Evolutionary conservation across 2,888 invertebrate genomes (phyloP), one percentile per base, ranked within the genome.

Genomic region (Cotesia congregata): DNA sequence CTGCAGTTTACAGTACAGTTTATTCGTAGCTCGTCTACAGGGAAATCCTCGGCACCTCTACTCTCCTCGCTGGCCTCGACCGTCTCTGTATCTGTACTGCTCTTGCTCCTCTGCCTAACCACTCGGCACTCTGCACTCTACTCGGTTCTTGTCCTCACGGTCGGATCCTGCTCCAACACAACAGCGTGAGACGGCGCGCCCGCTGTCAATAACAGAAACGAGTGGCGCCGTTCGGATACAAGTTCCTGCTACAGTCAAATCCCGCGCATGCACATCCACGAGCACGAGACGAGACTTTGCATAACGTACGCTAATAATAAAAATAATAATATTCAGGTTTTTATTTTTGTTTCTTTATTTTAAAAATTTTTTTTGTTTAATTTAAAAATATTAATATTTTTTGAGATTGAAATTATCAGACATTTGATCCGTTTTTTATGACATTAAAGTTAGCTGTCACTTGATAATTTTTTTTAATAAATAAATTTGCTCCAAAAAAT

Each of bases 131-230:
- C 50, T 50, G 4, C 12, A 50, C 12, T 50, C n/a, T 17, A 39
- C 39, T 20, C 15, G 38, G 9, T 6, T 30, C 61, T 30, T 30
- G 50, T 50, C 50, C 50, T 12, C 50, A 12, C 50, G 50, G 50
- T 50, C 50, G 7, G 12, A 7, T 50, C 50, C 50, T 50, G 50
- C 50, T 50, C 50, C 12, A 50, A 12, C 50, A 50, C 50, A 50
- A 50, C 50, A 50, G 41, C 72, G 41, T 65, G 64, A 40, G 40
- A 50, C 65, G 62, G 30, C 20, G 67, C 68, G 65, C 62, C 68
- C 39, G 72, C 76, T 76, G 76, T 76, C 76, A 76, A 72, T 76
- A 76, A 67, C 72, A 68, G 62, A 50, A 50, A 76, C 76, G 72
- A 76, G 76, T 72, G 76, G 68, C 76, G 72, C 76, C 76, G 62